phyloP scores from a whole-genome alignment of 2,888 invertebrate species.

The Tinea semifulvella region DNA sequence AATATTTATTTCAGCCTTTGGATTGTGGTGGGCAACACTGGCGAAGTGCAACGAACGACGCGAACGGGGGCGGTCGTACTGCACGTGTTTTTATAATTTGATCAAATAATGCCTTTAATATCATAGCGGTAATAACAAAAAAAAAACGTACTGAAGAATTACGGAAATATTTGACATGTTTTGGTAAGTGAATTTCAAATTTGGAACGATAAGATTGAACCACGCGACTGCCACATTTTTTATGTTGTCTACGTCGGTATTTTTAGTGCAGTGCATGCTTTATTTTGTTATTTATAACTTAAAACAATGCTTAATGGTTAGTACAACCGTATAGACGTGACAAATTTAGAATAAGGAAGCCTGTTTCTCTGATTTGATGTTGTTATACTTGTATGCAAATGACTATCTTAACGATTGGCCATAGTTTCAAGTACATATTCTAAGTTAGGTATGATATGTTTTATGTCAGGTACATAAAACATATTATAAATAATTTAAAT shows the following conservation, averaged over 20 bases:
- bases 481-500: too few species aligned
- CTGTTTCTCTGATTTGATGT: too few species aligned
- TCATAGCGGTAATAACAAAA: background rate
- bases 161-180: background rate
- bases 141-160: background rate
- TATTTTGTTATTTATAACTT: slow-evolving; percentile 7
- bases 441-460: too few species aligned
- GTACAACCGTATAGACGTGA: too few species aligned
- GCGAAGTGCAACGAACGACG: slow-evolving; percentile 21
- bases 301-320: slow-evolving; percentile 6
- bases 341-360: too few species aligned
- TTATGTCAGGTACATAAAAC: too few species aligned
- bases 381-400: too few species aligned
- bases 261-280: slow-evolving; percentile 2
- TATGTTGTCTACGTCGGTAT: slow-evolving; percentile 1
- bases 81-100: slow-evolving; percentile 28
- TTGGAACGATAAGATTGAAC: background rate
- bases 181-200: slow-evolving; percentile 4
- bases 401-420: too few species aligned
- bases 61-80: slow-evolving; percentile 31
- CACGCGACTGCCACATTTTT: slow-evolving; percentile 7
- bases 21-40: slow-evolving; percentile 20
- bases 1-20: background rate
- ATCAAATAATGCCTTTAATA: slow-evolving; percentile 14
- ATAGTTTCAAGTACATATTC: too few species aligned